Base-by-base conservation (phyloP, 2,888 invertebrate species). In the Nymphalis c-album region DNA sequence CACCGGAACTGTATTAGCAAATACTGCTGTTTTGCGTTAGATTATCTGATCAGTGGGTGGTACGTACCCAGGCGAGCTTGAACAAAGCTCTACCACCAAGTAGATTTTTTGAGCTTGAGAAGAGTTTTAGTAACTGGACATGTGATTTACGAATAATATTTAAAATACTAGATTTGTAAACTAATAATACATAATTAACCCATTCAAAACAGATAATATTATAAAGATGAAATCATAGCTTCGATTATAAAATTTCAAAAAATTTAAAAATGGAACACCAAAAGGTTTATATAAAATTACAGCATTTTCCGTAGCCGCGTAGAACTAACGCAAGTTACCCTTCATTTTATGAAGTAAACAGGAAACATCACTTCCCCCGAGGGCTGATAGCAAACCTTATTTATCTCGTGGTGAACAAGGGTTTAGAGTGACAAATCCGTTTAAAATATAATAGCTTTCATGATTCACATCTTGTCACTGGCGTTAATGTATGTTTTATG, bases 391-490 rank as follows among this genome's bases (percentile, higher is more conserved):
- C 70, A 45, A 72, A 69, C 67, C 72, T 73, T 73, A 66, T 71
- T 74, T 74, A 73, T 75, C 70, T 73, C 69, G 67, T 62, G 61
- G 67, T 69, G 70, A 72, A 74, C 74, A 70, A 69, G 70, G 70
- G 69, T 64, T 67, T 67, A 67, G 64, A 47, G 60, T 69, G 71
- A 67, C 64, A 69, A 66, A 67, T 71, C 61, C 64, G 69, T 67
- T 67, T 67, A 64, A 64, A 69, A 64, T 63, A 64, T 69, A 66
- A 66, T 63, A 60, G 65, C 60, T 50, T 69, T 63, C 53, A 67
- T 69, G 66, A 69, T 63, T 67, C 64, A 64, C 63, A 61, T 63
- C 60, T 53, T 64, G 48, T 63, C 51, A 50, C 57, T 22, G n/a
- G n/a, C 20, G 17, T 46, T 59, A 53, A 62, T 60, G 47, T 31